A percentile compares a stretch with the other conserved stretches of the same genome.
phyloP scores from a whole-genome alignment of 2,797 vertebrate genomes.

The Poeciliopsis turneri region DNA sequence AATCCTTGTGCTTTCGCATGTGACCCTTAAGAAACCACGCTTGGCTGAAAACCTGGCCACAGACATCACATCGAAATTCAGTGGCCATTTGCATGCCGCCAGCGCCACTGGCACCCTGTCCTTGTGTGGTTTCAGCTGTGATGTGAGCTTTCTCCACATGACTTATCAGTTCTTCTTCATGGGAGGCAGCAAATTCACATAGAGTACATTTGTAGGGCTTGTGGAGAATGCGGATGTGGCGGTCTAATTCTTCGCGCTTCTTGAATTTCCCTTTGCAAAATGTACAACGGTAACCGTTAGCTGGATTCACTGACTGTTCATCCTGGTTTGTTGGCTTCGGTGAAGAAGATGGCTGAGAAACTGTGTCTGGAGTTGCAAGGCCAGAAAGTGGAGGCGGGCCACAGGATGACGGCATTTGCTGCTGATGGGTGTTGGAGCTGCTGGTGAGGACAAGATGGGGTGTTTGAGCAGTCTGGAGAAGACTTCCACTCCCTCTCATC shows the following conservation, averaged over 20 bases:
- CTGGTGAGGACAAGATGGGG: constrained; percentile 77
- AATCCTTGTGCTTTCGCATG: constrained; percentile 99
- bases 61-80: constrained; percentile 97
- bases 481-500: constrained; percentile 90
- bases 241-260: constrained; percentile 95
- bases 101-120: constrained; percentile 82
- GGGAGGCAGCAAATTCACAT: constrained; percentile 95
- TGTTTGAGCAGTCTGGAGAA: constrained; percentile 82
- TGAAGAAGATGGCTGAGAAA: constrained; percentile 88
- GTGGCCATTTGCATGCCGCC: constrained; percentile 86
- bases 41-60: constrained; percentile 97
- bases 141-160: constrained; percentile 99
- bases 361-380: constrained; percentile 84
- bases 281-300: constrained; percentile 94
- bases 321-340: constrained; percentile 91
- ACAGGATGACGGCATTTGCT: constrained; percentile 88
- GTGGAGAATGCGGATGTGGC: constrained; percentile 97
- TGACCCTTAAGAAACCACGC: constrained; percentile 99
- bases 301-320: constrained; percentile 85
- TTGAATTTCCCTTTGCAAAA: constrained; percentile 99
- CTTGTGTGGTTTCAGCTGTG: constrained; percentile 92
- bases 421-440: constrained; percentile 77
- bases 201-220: constrained; percentile 99
- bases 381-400: constrained; percentile 85
- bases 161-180: constrained; percentile 97